Percentiles rank a stretch among this genome's conserved stretches.
Conservation (phyloP, 2,888 invertebrate species). For the Operophtera brumata region DNA sequence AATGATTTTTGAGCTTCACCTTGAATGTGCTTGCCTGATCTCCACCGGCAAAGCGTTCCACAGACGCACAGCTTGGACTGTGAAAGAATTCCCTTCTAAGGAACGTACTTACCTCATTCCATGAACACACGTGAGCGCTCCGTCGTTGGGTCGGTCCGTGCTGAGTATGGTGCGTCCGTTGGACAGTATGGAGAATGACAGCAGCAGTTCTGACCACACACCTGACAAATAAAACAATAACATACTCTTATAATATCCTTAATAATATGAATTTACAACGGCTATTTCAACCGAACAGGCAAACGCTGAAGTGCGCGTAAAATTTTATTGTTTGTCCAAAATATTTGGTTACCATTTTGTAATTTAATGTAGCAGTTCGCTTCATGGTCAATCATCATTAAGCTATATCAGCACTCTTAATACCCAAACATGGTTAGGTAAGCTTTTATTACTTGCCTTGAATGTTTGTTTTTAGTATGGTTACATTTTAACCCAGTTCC, state of each 20-base stretch:
- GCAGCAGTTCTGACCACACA: constrained; percentile 80
- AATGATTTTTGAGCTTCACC: no score
- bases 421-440: no score
- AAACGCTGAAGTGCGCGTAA: not conserved
- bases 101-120: constrained; percentile 83
- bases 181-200: constrained; percentile 87
- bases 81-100: no score
- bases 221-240: constrained; percentile 56
- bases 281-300: no score
- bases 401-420: not conserved
- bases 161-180: constrained; percentile 89
- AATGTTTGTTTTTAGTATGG: no score
- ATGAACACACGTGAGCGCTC: constrained; percentile 87
- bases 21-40: no score
- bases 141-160: constrained; percentile 83
- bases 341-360: not conserved
- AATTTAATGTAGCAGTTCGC: not conserved
- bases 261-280: no score
- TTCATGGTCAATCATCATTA: constrained; percentile 3
- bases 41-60: no score
- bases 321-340: not conserved
- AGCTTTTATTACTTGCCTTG: no score
- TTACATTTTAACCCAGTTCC: no score
- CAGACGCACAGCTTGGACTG: no score
- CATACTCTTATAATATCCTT: not conserved